These are phyloP conservation scores for Drosophila picticornis DNA, from an alignment of 2,888 invertebrate genomes.

Conservation along the genomic window DNA sequence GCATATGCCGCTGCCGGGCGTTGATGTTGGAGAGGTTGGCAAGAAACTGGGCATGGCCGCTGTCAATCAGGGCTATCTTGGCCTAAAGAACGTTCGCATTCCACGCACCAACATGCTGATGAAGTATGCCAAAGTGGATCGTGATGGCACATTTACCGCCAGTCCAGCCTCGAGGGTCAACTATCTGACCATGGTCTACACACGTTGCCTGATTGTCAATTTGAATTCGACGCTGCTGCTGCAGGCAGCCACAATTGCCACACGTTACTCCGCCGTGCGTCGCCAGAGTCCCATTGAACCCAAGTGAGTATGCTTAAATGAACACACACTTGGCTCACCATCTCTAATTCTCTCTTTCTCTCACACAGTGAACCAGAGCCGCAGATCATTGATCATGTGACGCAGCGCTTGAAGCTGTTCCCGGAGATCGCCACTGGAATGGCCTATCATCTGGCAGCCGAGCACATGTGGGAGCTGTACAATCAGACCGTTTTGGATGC, in stretches of 20 bases:
- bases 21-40: slow-evolving; percentile 97
- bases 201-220: slow-evolving; percentile 92
- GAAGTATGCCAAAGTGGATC: slow-evolving; percentile 96
- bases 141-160: slow-evolving; percentile 94
- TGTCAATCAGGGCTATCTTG: slow-evolving; percentile 96
- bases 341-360: not conserved
- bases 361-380: slow-evolving; percentile 90
- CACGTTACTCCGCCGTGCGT: slow-evolving; percentile 95
- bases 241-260: slow-evolving; percentile 94
- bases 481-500: slow-evolving; percentile 92
- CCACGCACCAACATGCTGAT: slow-evolving; percentile 95
- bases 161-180: slow-evolving; percentile 92
- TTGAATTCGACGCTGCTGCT: slow-evolving; percentile 91
- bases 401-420: slow-evolving; percentile 96
- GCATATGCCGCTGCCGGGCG: slow-evolving; percentile 93
- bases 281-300: slow-evolving; percentile 94
- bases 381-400: slow-evolving; percentile 95
- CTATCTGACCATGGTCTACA: slow-evolving; percentile 95
- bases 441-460: slow-evolving; percentile 90
- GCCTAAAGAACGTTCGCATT: slow-evolving; percentile 93
- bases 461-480: slow-evolving; percentile 93
- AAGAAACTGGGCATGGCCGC: slow-evolving; percentile 96
- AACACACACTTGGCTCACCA: not conserved
- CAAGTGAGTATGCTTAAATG: slow-evolving; percentile 86
- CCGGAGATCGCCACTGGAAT: slow-evolving; percentile 92